phyloP scores from a whole-genome alignment of 1,140 invertebrate genomes.

The Bombus fervidus region DNA sequence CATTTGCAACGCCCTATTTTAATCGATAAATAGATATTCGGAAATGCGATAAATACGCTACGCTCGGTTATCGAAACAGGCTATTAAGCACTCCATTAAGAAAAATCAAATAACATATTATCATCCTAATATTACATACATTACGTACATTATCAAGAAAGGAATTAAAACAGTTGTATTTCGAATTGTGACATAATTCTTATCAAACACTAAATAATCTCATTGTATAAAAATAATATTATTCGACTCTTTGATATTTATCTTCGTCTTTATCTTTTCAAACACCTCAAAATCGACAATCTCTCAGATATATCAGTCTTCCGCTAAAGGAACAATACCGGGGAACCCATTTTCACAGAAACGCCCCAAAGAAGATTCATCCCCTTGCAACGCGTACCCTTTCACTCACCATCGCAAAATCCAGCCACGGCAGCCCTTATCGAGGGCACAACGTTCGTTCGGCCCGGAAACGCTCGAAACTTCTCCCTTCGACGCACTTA shows the following conservation, averaged over 20 bases:
- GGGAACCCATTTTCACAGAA: not conserved
- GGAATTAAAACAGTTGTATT: too few relatives aligned
- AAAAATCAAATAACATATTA: not conserved
- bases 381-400: not conserved
- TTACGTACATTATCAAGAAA: too few relatives aligned
- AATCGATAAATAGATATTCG: not conserved
- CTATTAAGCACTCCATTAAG: slow-evolving; percentile 1
- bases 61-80: not conserved
- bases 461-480: slow-evolving; percentile 19
- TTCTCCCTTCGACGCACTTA: slow-evolving; percentile 49
- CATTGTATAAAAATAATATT: too few relatives aligned
- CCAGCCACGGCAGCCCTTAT: slow-evolving; percentile 24
- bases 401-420: not conserved
- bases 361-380: not conserved
- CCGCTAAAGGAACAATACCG: not conserved
- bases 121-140: not conserved
- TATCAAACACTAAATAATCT: too few relatives aligned
- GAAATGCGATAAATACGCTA: not conserved
- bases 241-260: too few relatives aligned
- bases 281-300: not conserved
- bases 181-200: too few relatives aligned
- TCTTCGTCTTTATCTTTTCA: too few relatives aligned
- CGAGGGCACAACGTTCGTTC: not conserved
- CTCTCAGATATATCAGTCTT: not conserved
- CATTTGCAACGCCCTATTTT: not conserved